Evolutionary conservation across 1,140 invertebrate species (phyloP).

Genomic region (Cryptotermes secundus): DNA sequence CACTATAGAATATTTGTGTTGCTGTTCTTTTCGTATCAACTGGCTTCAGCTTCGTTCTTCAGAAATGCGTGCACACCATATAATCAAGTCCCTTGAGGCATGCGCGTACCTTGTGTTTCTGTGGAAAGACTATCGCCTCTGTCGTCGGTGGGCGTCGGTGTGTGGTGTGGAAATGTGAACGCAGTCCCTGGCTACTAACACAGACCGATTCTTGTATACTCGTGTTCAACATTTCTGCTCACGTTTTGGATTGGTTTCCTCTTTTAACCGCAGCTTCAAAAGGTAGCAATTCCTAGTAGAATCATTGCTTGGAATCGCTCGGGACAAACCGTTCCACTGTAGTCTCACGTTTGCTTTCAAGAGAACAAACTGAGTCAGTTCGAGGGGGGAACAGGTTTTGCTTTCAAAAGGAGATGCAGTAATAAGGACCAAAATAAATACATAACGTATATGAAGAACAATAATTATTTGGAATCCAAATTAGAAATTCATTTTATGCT

Average conservation of each 20-base stretch:
- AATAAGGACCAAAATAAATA: no score
- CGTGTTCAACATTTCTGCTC: neutral
- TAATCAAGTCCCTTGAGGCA: neutral
- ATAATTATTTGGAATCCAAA: no score
- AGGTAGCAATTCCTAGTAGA: neutral
- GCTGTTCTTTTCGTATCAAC: neutral
- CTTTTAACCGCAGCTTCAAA: conserved; percentile 16
- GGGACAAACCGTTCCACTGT: neutral
- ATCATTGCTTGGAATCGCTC: neutral
- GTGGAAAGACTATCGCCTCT: neutral
- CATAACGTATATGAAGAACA: no score
- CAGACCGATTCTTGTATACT: neutral
- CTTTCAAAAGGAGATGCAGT: neutral
- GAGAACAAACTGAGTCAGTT: neutral
- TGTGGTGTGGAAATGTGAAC: neutral
- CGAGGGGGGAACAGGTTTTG: neutral
- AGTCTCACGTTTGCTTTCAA: neutral
- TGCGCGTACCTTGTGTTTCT: neutral
- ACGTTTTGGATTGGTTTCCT: conserved; percentile 16
- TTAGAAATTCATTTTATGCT: no score
- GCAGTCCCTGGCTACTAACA: neutral
- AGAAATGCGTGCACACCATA: neutral
- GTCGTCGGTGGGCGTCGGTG: neutral
- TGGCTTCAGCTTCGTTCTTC: neutral
- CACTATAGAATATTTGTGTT: neutral